Base-by-base conservation (phyloP, 2,888 invertebrate species). In the Harmothoe impar region DNA sequence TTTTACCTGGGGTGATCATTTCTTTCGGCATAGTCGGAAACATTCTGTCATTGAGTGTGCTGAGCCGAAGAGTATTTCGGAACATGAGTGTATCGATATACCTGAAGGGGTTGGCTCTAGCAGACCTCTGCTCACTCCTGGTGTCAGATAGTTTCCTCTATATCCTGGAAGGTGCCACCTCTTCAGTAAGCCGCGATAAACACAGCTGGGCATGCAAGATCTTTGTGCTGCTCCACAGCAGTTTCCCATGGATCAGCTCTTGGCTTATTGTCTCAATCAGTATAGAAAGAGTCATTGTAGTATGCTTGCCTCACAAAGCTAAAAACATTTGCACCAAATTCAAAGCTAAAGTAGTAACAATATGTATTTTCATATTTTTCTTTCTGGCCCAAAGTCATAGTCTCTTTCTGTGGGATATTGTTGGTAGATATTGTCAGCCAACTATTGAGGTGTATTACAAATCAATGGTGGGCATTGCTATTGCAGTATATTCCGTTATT, bases 221-320 rank as follows among this genome's bases (percentile, higher is more conserved):
- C 43, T 84, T 51, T 43, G 29, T 84, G 23, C 33, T 7, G 35
- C 17, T 84, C 10, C 84, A 84, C 10, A 23, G 10, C 20, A 43
- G 35, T 29, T 29, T 84, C 35, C 84, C 84, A 15, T 84, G 84
- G 84, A 43, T 84, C 23, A 84, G 84, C 25, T 84, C 84, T n/a
- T 84, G 84, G 84, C 84, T 84, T 84, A 23, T 84, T 23, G 51
- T 43, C 5, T 0, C 35, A 0, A 51, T 84, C n/a, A 84, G 84
- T 43, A 84, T 84, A 51, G 84, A 84, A 20, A 35, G 84, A 43
- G 23, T 35, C 5, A 43, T 84, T 51, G 84, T n/a, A 15, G 25
- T 84, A 23, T 43, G 84, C 33, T 10, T 84, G 20, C 84, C 84
- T 25, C 84, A 35, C 20, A 84, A 84, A 84, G 84, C 43, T 23